Evolutionary conservation across 2,797 vertebrate genomes (phyloP), one percentile per base, ranked within the genome.

Genomic region (Myotis daubentonii): DNA sequence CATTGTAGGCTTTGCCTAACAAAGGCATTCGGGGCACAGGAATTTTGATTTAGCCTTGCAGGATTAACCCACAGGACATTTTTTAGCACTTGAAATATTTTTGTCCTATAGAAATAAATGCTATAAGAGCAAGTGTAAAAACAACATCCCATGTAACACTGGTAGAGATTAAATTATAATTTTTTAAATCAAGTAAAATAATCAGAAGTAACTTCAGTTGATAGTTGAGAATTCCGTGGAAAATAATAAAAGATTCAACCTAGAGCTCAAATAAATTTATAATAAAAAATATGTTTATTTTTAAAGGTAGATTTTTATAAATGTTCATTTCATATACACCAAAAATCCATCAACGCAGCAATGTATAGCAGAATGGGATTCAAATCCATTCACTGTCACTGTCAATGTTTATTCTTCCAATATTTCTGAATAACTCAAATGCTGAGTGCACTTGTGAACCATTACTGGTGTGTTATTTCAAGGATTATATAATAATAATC

Each of bases 131-230:
- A 30, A 36, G 6, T 16, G 30, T 49, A 84, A 55, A 85, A 87
- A 49, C 5, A 74, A 80, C 36, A 72, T 38, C 80, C 41, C 38
- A 90, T 20, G 51, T 47, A 30, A 78, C 33, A 74, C 1, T 79
- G 36, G 16, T 23, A 89, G 49, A 94, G 20, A 87, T 44, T 78
- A 91, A 89, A 83, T 84, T 28, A 49, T 60, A 94, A 36, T 66
- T 41, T 82, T 41, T 71, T 66, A 91, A n/a, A 65, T 76, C 60
- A 95, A 72, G 57, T 57, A 65, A 89, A 88, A 83, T 51, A 74
- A 66, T 57, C 65, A 81, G 17, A 89, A 87, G 57, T 78, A 74
- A 87, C 53, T 92, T 28, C 36, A 85, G 33, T 57, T 87, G 78
- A 62, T 10, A 75, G 49, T 8, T 36, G 33, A 74, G 36, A 82